These are phyloP conservation scores for Oenanthe oenanthe DNA, from an alignment of 2,113 vertebrate genomes.

Conservation along the genomic window DNA sequence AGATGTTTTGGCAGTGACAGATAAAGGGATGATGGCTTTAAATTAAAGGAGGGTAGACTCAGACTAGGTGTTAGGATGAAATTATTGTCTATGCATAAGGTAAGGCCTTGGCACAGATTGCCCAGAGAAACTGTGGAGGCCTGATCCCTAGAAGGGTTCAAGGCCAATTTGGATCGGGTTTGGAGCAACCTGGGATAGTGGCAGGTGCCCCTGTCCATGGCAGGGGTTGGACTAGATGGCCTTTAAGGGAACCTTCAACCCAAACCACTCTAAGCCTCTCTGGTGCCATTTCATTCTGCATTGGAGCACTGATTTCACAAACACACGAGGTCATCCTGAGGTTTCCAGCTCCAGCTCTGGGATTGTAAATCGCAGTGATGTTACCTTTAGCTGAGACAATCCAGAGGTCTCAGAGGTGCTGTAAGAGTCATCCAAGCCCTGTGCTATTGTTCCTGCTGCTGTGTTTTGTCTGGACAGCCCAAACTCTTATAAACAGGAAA, in stretches of 20 bases:
- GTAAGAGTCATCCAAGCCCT: not conserved
- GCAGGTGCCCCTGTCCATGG: not conserved
- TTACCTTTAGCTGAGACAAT: not conserved
- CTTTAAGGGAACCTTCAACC: not conserved
- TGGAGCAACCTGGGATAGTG: not conserved
- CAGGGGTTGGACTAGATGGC: not conserved
- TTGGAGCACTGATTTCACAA: not conserved
- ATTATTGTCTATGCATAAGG: not conserved
- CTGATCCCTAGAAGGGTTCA: not conserved
- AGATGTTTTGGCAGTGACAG: not conserved
- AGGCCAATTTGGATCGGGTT: not conserved
- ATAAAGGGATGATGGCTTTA: not conserved
- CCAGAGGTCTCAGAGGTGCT: not conserved
- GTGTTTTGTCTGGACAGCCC: constrained; percentile 40
- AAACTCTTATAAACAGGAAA: constrained; percentile 56
- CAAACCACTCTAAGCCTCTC: not conserved
- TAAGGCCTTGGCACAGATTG: not conserved
- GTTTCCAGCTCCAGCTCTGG: not conserved
- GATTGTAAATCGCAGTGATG: not conserved
- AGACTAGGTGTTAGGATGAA: not conserved
- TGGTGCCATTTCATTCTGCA: not conserved
- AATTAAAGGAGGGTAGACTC: not conserved
- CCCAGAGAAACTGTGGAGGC: not conserved
- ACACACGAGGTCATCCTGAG: not conserved
- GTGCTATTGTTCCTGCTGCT: constrained; percentile 37